Evolutionary conservation across 1,140 invertebrate species (phyloP).

Genomic region (Drosophila baimaii): DNA sequence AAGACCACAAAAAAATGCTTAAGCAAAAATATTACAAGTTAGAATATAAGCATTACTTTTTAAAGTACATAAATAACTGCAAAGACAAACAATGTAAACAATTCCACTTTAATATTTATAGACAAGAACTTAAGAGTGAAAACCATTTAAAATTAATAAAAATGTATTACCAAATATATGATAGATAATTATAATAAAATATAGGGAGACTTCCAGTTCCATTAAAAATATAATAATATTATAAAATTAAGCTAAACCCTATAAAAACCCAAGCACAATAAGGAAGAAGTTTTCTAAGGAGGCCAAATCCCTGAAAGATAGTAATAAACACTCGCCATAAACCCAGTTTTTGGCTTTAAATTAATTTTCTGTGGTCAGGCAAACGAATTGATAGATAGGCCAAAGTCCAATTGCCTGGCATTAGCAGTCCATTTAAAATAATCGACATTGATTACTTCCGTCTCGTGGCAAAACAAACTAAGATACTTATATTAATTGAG

Average conservation of each 20-base stretch:
- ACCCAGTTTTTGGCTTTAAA: conserved; percentile 12
- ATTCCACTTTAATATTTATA: no score
- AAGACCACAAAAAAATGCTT: not conserved
- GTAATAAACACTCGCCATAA: conserved; percentile 1
- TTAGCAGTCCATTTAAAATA: conserved; percentile 53
- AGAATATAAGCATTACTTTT: no score
- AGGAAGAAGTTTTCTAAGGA: conserved; percentile 7
- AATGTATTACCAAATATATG: no score
- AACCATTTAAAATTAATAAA: no score
- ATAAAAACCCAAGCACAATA: not conserved
- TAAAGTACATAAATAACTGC: no score
- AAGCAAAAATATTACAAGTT: no score
- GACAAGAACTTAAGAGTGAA: no score
- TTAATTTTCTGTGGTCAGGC: conserved; percentile 27
- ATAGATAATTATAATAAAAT: not conserved
- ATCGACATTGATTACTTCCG: conserved; percentile 56
- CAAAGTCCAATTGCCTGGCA: conserved; percentile 40
- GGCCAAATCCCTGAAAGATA: conserved; percentile 14
- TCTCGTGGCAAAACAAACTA: conserved; percentile 42
- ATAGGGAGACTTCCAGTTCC: not conserved
- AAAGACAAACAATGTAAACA: no score
- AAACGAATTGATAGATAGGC: conserved; percentile 11
- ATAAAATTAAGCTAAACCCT: not conserved
- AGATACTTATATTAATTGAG: conserved; percentile 47
- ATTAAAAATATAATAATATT: not conserved